phyloP scores from a whole-genome alignment of 2,113 vertebrate species.

The Sterna hirundo region DNA sequence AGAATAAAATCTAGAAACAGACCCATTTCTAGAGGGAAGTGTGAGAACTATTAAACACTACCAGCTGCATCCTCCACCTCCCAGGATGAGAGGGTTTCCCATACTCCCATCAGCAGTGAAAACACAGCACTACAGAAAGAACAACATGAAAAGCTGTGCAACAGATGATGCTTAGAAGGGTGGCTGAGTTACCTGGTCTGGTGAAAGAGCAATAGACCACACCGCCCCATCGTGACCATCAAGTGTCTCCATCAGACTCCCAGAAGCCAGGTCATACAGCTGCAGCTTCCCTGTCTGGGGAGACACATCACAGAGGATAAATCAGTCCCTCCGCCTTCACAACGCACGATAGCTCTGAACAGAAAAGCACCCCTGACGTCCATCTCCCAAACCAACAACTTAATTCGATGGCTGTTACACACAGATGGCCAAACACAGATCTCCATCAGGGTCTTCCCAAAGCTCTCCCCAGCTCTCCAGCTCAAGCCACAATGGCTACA shows the following conservation, averaged over 20 bases:
- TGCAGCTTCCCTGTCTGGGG: constrained; percentile 90
- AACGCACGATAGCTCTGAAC: rapidly evolving
- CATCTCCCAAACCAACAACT: background rate
- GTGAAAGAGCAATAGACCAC: constrained; percentile 90
- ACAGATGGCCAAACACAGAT: background rate
- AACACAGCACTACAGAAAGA: background rate
- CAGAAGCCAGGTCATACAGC: constrained; percentile 93
- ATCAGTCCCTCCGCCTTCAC: background rate
- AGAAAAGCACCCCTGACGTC: background rate
- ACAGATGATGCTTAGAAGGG: background rate
- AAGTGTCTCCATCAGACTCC: constrained; percentile 82
- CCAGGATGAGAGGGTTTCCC: background rate
- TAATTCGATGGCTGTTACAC: background rate
- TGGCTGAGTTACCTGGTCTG: constrained; percentile 86
- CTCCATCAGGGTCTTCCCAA: background rate
- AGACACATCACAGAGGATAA: background rate
- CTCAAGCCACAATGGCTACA: background rate
- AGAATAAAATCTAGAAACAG: background rate
- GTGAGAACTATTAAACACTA: background rate
- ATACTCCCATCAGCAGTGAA: background rate
- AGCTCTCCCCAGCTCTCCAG: background rate
- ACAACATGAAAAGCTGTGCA: background rate
- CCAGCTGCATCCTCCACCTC: background rate
- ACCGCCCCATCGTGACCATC: constrained; percentile 85
- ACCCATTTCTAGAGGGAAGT: background rate